phyloP scores from a whole-genome alignment of 2,113 vertebrate species.

The Aptenodytes patagonicus region DNA sequence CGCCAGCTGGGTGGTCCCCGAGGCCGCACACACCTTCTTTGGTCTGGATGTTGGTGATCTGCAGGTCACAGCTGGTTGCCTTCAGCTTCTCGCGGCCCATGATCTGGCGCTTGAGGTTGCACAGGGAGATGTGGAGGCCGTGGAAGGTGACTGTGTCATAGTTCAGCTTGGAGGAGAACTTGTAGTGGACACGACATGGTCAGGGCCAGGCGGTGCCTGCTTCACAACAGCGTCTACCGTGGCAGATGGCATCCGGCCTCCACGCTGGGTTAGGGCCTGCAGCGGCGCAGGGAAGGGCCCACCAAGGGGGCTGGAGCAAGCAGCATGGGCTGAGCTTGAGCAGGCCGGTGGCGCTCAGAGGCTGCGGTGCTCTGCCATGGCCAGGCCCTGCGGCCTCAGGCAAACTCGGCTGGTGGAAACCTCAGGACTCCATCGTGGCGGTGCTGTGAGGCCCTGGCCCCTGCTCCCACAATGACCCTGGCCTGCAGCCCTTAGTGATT shows the following conservation, averaged over 20 bases:
- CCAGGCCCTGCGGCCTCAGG: neutral
- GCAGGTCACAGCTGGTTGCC: slow-evolving; percentile 91
- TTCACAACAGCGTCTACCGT: neutral
- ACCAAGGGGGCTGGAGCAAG: neutral
- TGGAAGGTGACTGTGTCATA: slow-evolving; percentile 88
- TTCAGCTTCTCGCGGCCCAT: slow-evolving; percentile 93
- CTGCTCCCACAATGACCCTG: neutral
- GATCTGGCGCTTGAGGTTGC: slow-evolving; percentile 93
- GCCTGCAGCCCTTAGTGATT: neutral
- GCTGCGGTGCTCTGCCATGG: slow-evolving; percentile 26
- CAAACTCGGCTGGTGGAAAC: neutral
- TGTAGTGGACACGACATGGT: slow-evolving; percentile 97
- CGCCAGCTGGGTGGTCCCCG: neutral
- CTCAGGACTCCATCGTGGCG: slow-evolving; percentile 64
- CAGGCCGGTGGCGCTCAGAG: slow-evolving; percentile 28
- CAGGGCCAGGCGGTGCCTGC: slow-evolving; percentile 31
- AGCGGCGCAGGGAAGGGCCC: slow-evolving; percentile 15
- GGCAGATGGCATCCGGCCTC: slow-evolving; percentile 13
- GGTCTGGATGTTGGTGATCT: slow-evolving; percentile 94
- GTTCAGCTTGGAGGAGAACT: slow-evolving; percentile 96
- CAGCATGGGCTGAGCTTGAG: slow-evolving; percentile 28
- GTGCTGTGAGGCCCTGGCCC: neutral
- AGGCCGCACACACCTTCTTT: slow-evolving; percentile 85
- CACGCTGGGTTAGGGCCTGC: slow-evolving; percentile 7
- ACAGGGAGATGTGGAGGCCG: slow-evolving; percentile 90